These are phyloP conservation scores for Cricetomys ansorgei DNA, from an alignment of 2,113 vertebrate species.

Conservation along the genomic window DNA sequence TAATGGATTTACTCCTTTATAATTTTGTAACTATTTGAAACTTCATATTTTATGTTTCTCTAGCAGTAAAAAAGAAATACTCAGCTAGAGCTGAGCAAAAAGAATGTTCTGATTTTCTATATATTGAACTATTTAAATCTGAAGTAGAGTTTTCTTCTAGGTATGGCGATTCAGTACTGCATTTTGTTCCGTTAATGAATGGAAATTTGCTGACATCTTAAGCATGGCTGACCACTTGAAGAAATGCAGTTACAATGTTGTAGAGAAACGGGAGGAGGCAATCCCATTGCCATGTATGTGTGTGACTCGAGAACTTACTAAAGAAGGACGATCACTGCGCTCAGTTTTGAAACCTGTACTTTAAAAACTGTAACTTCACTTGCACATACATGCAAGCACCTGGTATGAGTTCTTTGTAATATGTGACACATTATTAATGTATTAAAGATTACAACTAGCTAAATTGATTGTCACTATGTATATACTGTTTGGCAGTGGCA, in stretches of 20 bases:
- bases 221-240: slow-evolving; percentile 99
- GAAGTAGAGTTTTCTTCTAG: slow-evolving; percentile 86
- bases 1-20: slow-evolving; percentile 20
- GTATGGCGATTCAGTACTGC: slow-evolving; percentile 99
- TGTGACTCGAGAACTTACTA: slow-evolving; percentile 95
- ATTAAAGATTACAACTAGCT: slow-evolving; percentile 89
- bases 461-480: slow-evolving; percentile 89
- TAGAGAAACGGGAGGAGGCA: slow-evolving; percentile 94
- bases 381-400: slow-evolving; percentile 87
- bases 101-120: slow-evolving; percentile 29
- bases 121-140: slow-evolving; percentile 70
- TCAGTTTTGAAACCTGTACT: slow-evolving; percentile 95
- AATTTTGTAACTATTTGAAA: slow-evolving; percentile 39
- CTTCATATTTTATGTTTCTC: slow-evolving; percentile 18
- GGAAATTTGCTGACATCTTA: slow-evolving; percentile 95
- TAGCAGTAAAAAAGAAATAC: not conserved
- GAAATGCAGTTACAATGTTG: slow-evolving; percentile 94
- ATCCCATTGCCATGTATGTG: slow-evolving; percentile 97
- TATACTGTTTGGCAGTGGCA: slow-evolving; percentile 91
- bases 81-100: not conserved
- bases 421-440: slow-evolving; percentile 89
- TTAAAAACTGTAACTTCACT: slow-evolving; percentile 84
- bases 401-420: slow-evolving; percentile 86
- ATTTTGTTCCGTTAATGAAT: slow-evolving; percentile 94
- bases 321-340: slow-evolving; percentile 94